phyloP scores from a whole-genome alignment of 2,888 invertebrate genomes.

The Drosophila maculinotata region DNA sequence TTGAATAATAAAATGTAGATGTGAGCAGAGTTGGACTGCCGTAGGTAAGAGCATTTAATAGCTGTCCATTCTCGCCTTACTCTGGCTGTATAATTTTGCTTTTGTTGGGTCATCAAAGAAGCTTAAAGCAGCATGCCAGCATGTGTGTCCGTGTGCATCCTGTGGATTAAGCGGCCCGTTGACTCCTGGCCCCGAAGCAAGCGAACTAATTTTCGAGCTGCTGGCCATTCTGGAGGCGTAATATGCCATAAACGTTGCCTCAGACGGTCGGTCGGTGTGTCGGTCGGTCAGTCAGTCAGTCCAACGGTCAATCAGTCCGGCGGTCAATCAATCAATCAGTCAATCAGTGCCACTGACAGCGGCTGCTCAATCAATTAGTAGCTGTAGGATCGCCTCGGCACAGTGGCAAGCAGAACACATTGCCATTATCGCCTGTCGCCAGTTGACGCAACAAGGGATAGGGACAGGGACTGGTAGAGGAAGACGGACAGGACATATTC shows the following conservation, averaged over 20 bases:
- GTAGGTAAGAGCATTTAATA: not conserved
- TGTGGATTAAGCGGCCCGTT: constrained; percentile 11
- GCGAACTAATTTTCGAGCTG: constrained; percentile 16
- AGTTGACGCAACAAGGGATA: constrained; percentile 6
- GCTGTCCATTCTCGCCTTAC: not conserved
- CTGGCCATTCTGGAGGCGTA: not conserved
- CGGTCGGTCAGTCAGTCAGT: constrained; percentile 7
- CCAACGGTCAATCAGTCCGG: constrained; percentile 10
- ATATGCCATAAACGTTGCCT: constrained; percentile 8
- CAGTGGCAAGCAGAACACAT: constrained; percentile 12
- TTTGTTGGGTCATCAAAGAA: constrained; percentile 38
- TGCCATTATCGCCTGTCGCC: constrained; percentile 47
- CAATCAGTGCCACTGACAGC: constrained; percentile 54
- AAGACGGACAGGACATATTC: constrained; percentile 3
- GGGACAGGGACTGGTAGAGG: not conserved
- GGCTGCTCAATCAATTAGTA: constrained; percentile 67
- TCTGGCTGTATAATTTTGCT: constrained; percentile 19
- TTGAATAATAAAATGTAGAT: no score
- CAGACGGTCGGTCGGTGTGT: not conserved
- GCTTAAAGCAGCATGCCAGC: constrained; percentile 15
- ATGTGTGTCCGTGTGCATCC: not conserved
- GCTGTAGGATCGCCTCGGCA: not conserved
- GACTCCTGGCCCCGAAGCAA: constrained; percentile 4
- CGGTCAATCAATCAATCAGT: constrained; percentile 43
- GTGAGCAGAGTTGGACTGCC: not conserved